A percentile compares a stretch with the other conserved stretches of the same genome.
These are phyloP conservation scores for Scaptomyza pallida DNA, from an alignment of 1,140 invertebrate species.

Conservation along the genomic window DNA sequence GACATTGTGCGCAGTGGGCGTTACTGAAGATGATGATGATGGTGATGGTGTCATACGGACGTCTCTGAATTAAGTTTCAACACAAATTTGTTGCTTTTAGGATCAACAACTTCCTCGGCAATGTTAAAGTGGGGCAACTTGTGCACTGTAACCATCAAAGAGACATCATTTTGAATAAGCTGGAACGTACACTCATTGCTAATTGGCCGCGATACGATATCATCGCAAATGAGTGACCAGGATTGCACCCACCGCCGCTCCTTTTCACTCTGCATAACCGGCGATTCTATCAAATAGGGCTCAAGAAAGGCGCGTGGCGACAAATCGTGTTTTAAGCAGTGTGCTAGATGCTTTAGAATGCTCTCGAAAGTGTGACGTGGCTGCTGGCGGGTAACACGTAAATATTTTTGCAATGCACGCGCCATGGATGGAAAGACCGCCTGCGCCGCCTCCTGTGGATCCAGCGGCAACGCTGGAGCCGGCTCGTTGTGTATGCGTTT, in stretches of 20 bases:
- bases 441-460: constrained; percentile 97
- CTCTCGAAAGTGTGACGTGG: constrained; percentile 97
- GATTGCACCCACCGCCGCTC: constrained; percentile 91
- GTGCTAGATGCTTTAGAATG: constrained; percentile 93
- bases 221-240: constrained; percentile 97
- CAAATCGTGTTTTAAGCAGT: constrained; percentile 95
- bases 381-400: constrained; percentile 97
- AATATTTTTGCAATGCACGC: constrained; percentile 97
- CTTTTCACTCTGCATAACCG: constrained; percentile 92
- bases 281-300: constrained; percentile 91
- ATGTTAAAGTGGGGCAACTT: constrained; percentile 96
- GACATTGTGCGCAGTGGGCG: constrained; percentile 43
- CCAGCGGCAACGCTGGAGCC: constrained; percentile 89
- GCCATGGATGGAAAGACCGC: constrained; percentile 98
- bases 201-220: constrained; percentile 93
- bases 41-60: constrained; percentile 90
- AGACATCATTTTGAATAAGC: constrained; percentile 96
- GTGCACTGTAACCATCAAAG: constrained; percentile 93
- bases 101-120: constrained; percentile 97
- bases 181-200: constrained; percentile 94
- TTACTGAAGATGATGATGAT: constrained; percentile 37
- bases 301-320: constrained; percentile 97
- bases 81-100: constrained; percentile 97
- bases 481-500: constrained; percentile 90
- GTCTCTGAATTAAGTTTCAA: constrained; percentile 97